These are phyloP conservation scores for Platycnemis pennipes DNA, from an alignment of 2,888 invertebrate genomes.

Conservation along the genomic window DNA sequence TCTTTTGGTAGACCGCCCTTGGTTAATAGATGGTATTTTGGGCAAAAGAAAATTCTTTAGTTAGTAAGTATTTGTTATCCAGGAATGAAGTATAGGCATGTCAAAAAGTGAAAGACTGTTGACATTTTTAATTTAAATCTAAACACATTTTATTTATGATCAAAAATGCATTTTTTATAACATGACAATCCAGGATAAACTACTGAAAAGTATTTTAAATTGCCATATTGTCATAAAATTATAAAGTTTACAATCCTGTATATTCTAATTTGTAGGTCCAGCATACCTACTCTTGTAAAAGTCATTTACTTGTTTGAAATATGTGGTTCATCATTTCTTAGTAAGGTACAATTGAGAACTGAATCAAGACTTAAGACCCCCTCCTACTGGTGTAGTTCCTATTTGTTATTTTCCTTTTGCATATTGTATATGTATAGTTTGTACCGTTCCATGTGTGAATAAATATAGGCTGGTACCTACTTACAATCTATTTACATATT, in stretches of 20 bases:
- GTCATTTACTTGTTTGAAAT: too few relatives aligned
- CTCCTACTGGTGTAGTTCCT: background rate
- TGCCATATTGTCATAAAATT: background rate
- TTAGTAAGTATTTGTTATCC: background rate
- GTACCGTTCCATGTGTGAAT: background rate
- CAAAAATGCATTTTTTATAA: background rate
- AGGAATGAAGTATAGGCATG: background rate
- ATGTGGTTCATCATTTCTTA: too few relatives aligned
- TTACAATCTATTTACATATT: background rate
- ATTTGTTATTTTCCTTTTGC: background rate
- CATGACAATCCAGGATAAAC: background rate
- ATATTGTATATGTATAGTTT: background rate
- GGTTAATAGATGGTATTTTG: slow-evolving; percentile 24
- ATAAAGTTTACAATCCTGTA: background rate
- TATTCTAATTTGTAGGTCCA: background rate
- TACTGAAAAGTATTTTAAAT: background rate
- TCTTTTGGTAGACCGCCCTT: slow-evolving; percentile 23
- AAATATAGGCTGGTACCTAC: background rate
- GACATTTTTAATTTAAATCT: background rate
- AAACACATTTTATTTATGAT: slow-evolving; percentile 25
- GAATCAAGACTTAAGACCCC: background rate
- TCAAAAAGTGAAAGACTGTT: slow-evolving; percentile 6
- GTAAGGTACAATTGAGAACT: background rate
- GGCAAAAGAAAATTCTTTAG: background rate
- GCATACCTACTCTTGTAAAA: background rate